Conservation (phyloP, 2,113 vertebrate genomes). For the Orientallactaga bullata region DNA sequence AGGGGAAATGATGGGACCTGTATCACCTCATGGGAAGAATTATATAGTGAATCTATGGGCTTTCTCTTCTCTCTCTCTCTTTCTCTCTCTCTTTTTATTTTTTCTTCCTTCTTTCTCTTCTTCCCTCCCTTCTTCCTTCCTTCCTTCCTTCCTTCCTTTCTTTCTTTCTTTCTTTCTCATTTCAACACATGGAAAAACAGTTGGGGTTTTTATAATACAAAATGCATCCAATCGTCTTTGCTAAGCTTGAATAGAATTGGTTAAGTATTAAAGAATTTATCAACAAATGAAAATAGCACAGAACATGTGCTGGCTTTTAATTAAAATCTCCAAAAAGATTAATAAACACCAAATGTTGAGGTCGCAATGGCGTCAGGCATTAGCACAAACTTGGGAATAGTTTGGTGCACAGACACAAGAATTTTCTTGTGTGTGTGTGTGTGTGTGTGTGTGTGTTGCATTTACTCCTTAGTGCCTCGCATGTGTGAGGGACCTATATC, state of each 20-base stretch:
- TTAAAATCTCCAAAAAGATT: slow-evolving; percentile 68
- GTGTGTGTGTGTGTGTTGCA: too few relatives aligned
- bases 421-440: not conserved
- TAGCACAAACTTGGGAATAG: not conserved
- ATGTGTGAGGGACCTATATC: not conserved
- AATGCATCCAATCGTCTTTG: slow-evolving; percentile 34
- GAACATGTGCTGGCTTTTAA: slow-evolving; percentile 61
- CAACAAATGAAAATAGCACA: slow-evolving; percentile 68
- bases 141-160: too few relatives aligned
- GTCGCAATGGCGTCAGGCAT: not conserved
- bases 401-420: not conserved
- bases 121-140: rapidly evolving
- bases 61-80: not conserved
- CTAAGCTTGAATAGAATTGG: slow-evolving; percentile 66
- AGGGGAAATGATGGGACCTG: not conserved
- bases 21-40: not conserved
- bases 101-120: too few relatives aligned
- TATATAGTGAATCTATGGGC: not conserved
- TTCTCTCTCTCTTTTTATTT: not conserved
- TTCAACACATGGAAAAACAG: slow-evolving; percentile 47
- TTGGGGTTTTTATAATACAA: slow-evolving; percentile 38
- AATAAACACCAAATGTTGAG: slow-evolving; percentile 68
- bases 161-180: not conserved
- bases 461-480: not conserved
- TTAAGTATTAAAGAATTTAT: slow-evolving; percentile 77